Evolutionary conservation across 2,113 vertebrate genomes (phyloP).

Genomic region (Cynocephalus volans): DNA sequence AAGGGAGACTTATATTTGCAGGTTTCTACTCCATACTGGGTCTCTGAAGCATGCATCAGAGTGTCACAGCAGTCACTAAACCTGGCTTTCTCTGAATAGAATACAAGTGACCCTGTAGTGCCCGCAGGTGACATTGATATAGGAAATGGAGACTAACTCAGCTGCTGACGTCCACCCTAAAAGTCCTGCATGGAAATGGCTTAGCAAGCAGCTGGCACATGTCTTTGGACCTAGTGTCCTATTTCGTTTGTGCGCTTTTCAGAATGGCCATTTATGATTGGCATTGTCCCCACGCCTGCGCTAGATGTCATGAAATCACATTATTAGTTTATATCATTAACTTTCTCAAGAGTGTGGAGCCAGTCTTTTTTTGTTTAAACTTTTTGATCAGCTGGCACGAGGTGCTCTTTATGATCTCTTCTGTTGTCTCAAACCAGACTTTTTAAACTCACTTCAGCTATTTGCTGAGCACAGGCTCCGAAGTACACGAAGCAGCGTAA

Average conservation of each 20-base stretch:
- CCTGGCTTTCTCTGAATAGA: neutral
- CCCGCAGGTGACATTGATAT: accelerated
- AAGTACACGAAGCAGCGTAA: accelerated
- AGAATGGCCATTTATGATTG: accelerated
- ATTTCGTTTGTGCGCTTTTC: neutral
- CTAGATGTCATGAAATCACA: accelerated
- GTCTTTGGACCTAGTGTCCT: neutral
- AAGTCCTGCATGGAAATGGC: neutral
- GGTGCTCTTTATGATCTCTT: neutral
- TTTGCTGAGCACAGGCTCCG: neutral
- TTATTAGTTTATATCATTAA: too few species aligned
- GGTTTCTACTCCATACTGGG: neutral
- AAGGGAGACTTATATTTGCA: neutral
- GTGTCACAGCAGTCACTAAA: accelerated
- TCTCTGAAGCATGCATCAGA: too few species aligned
- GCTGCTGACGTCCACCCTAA: too few species aligned
- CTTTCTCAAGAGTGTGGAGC: neutral
- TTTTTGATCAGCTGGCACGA: neutral
- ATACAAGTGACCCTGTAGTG: too few species aligned
- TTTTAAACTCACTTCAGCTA: neutral
- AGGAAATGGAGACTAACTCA: accelerated
- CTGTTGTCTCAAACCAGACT: neutral
- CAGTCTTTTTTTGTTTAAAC: neutral
- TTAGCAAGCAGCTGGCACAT: accelerated
- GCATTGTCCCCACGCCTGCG: too few species aligned